Percentiles rank a stretch among this genome's conserved stretches.
Evolutionary conservation across 2,797 vertebrate genomes (phyloP).

Genomic region (Okamejei kenojei): DNA sequence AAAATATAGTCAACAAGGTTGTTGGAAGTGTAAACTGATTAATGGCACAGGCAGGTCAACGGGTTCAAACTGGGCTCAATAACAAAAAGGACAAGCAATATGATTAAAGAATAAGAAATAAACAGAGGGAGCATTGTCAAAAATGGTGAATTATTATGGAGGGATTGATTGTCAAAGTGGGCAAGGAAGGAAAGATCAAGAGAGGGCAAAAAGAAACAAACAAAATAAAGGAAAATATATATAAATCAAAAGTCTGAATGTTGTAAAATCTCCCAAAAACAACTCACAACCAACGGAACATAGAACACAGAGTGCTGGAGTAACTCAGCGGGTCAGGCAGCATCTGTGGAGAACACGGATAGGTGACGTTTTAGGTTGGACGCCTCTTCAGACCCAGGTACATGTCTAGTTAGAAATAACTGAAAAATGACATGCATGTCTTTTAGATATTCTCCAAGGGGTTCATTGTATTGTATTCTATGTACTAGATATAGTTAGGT

Average conservation of each 20-base stretch:
- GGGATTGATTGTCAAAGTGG: not conserved
- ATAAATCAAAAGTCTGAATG: not conserved
- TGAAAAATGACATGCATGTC: too few relatives aligned
- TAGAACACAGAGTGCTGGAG: too few relatives aligned
- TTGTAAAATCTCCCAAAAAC: not conserved
- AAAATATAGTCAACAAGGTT: not conserved
- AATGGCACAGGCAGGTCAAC: not conserved
- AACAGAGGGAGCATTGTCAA: not conserved
- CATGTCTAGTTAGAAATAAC: too few relatives aligned
- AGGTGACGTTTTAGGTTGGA: too few relatives aligned
- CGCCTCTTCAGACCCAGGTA: too few relatives aligned
- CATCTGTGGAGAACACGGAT: too few relatives aligned
- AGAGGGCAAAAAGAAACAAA: not conserved
- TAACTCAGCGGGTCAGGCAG: too few relatives aligned
- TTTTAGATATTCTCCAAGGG: too few relatives aligned
- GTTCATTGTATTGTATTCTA: too few relatives aligned
- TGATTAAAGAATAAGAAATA: not conserved
- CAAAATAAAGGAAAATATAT: not conserved
- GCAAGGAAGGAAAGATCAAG: not conserved
- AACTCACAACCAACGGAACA: not conserved
- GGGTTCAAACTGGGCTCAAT: not conserved
- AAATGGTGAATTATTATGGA: not conserved
- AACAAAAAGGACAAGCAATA: not conserved
- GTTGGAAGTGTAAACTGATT: not conserved
- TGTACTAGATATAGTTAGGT: too few relatives aligned